phyloP scores from a whole-genome alignment of 2,888 invertebrate species.

The Leucophenga montana region DNA sequence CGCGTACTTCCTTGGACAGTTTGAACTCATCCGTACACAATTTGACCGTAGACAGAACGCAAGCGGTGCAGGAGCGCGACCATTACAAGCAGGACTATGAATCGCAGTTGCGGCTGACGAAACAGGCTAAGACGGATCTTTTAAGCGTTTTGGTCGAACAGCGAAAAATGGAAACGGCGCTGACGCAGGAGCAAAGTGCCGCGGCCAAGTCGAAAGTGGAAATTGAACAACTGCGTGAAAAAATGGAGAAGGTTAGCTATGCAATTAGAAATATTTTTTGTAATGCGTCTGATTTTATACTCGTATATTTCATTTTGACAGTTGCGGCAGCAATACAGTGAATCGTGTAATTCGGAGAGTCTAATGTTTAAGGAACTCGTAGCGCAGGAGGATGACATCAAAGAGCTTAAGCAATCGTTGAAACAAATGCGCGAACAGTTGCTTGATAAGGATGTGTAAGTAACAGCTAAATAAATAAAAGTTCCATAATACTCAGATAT shows the following conservation, averaged over 20 bases:
- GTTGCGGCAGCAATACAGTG: too few relatives aligned
- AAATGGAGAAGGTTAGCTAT: slow-evolving; percentile 44
- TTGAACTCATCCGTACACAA: slow-evolving; percentile 52
- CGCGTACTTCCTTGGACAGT: slow-evolving; percentile 53
- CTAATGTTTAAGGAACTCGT: too few relatives aligned
- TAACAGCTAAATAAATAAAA: too few relatives aligned
- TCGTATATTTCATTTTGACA: too few relatives aligned
- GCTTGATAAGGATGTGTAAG: too few relatives aligned
- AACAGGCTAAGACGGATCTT: slow-evolving; percentile 54
- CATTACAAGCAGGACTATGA: slow-evolving; percentile 34
- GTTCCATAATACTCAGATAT: too few relatives aligned
- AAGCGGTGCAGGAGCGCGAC: slow-evolving; percentile 51
- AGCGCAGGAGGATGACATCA: not conserved
- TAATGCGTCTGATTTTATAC: too few relatives aligned
- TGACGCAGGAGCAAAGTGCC: slow-evolving; percentile 52
- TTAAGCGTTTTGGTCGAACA: slow-evolving; percentile 54
- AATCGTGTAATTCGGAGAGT: too few relatives aligned
- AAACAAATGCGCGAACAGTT: too few relatives aligned
- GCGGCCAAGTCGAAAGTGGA: slow-evolving; percentile 35
- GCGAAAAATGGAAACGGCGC: slow-evolving; percentile 46
- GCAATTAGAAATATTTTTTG: too few relatives aligned
- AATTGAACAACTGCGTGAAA: slow-evolving; percentile 51
- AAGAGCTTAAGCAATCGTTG: not conserved
- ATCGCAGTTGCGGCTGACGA: slow-evolving; percentile 45
- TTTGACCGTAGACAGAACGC: slow-evolving; percentile 51